Conservation (phyloP, 2,888 invertebrate species). For the Caenorhabditis sinica region DNA sequence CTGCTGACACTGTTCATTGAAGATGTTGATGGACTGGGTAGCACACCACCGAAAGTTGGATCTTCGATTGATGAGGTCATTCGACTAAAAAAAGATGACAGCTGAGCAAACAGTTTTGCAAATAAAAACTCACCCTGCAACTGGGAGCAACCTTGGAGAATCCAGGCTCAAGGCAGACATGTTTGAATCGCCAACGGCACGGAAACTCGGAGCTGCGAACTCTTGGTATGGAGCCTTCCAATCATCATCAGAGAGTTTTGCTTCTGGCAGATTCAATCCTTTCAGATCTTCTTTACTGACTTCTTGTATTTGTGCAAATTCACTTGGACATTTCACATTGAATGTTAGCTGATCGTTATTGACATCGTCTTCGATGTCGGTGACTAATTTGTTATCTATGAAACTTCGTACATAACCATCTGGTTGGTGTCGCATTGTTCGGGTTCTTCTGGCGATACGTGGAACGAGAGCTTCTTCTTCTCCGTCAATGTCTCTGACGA, state of each 20-base stretch:
- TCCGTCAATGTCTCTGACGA: constrained; percentile 45
- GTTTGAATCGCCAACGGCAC: constrained; percentile 62
- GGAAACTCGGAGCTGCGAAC: constrained; percentile 55
- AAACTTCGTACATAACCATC: constrained; percentile 76
- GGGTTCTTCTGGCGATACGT: constrained; percentile 72
- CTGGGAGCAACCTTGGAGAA: constrained; percentile 60
- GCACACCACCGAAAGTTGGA: constrained; percentile 58
- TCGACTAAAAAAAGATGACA: constrained; percentile 20
- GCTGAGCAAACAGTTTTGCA: neutral
- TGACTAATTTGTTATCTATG: constrained; percentile 77
- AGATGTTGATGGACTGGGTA: constrained; percentile 72
- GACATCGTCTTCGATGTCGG: constrained; percentile 73
- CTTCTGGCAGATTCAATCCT: constrained; percentile 55
- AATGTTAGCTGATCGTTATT: constrained; percentile 76
- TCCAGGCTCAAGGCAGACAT: constrained; percentile 67
- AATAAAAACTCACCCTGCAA: constrained; percentile 6
- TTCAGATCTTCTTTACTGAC: constrained; percentile 67
- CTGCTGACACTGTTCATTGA: constrained; percentile 72
- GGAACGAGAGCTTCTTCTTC: constrained; percentile 65
- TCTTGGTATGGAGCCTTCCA: constrained; percentile 72
- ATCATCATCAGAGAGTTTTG: constrained; percentile 70
- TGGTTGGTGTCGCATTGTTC: constrained; percentile 78
- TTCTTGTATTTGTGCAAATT: constrained; percentile 74
- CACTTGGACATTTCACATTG: constrained; percentile 75
- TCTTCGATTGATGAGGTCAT: constrained; percentile 66